These are phyloP conservation scores for Sphaerophoria taeniata DNA, from an alignment of 2,888 invertebrate genomes.

Conservation along the genomic window DNA sequence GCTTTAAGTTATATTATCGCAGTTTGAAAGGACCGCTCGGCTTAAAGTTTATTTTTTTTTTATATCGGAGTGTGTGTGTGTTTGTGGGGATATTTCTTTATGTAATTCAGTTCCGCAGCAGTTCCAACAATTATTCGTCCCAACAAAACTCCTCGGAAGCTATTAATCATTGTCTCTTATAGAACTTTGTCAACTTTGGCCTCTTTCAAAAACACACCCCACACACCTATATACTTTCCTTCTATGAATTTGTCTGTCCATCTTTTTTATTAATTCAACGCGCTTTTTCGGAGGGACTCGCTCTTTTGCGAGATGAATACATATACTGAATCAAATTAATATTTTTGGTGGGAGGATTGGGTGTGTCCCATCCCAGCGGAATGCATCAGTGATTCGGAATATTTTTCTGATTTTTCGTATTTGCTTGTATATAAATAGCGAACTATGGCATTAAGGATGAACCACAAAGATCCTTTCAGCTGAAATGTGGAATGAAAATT, in stretches of 20 bases:
- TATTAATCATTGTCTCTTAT: conserved; percentile 41
- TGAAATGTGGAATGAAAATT: conserved; percentile 4
- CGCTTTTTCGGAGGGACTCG: conserved; percentile 10
- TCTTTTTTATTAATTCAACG: conserved; percentile 33
- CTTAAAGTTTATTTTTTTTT: conserved; percentile 2
- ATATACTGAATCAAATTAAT: conserved; percentile 43
- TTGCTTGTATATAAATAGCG: too few species aligned
- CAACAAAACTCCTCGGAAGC: conserved; percentile 14
- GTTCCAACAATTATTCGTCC: conserved; percentile 3
- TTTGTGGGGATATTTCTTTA: too few species aligned
- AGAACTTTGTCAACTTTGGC: conserved; percentile 34
- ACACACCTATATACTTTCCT: too few species aligned
- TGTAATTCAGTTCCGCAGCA: background rate
- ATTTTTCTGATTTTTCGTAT: background rate
- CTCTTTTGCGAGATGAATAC: conserved; percentile 4
- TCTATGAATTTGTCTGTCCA: conserved; percentile 18
- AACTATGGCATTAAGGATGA: background rate
- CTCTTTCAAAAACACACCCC: background rate
- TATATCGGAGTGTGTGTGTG: too few species aligned
- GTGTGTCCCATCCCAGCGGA: background rate
- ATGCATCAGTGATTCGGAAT: conserved; percentile 34
- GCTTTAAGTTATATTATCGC: conserved; percentile 25
- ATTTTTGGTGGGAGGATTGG: background rate
- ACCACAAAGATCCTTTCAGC: background rate
- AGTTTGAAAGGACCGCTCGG: conserved; percentile 13